phyloP scores from a whole-genome alignment of 2,113 vertebrate species.

The Nothocercus nigrocapillus region DNA sequence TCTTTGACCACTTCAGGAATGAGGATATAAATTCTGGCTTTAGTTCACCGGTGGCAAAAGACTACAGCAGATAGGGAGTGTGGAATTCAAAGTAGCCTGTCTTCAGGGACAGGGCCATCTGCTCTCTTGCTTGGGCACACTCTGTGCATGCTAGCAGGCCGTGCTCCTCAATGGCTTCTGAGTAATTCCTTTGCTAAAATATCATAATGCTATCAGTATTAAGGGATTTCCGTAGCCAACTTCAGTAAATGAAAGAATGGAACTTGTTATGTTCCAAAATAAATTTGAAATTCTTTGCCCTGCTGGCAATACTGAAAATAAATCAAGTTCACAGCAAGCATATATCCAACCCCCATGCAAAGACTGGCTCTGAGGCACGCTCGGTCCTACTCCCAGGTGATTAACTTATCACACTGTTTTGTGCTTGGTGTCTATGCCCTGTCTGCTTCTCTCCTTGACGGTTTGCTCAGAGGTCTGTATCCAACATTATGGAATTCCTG shows the following conservation, averaged over 20 bases:
- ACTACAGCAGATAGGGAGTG: not conserved
- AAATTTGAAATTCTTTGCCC: constrained; percentile 9
- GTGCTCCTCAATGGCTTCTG: not conserved
- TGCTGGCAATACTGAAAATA: constrained; percentile 5
- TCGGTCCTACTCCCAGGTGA: not conserved
- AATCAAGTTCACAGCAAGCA: not conserved
- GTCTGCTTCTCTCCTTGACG: not conserved
- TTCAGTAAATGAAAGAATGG: constrained; percentile 42
- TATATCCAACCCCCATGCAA: not conserved
- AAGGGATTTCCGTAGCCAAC: not conserved
- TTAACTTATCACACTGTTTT: not conserved
- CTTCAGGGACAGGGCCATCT: not conserved
- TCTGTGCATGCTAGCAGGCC: not conserved
- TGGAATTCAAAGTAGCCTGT: not conserved
- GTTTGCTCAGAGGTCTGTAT: not conserved
- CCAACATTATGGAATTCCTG: not conserved
- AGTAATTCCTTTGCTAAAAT: constrained; percentile 3
- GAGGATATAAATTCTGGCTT: not conserved
- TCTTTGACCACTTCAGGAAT: not conserved
- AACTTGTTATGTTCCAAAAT: not conserved
- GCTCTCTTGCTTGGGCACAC: not conserved
- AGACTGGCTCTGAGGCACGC: not conserved
- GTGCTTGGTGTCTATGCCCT: not conserved
- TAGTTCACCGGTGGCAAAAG: not conserved
- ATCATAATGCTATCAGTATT: constrained; percentile 4